Base-by-base conservation (phyloP, 2,888 invertebrate species). In the Rhingia campestris region DNA sequence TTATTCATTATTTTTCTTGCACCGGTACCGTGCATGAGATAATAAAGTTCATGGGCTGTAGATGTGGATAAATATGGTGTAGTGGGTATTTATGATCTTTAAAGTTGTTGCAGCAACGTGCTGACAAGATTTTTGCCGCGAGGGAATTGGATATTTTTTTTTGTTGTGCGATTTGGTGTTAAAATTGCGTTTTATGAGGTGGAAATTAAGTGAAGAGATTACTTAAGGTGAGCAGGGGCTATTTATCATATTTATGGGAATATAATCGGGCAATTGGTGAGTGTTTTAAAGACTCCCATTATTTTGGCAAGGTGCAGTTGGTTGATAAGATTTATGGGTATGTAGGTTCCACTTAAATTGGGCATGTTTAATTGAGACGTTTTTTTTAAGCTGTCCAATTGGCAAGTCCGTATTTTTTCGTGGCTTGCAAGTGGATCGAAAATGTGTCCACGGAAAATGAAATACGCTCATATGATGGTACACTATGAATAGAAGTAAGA, bases 31-130 rank as follows among this genome's bases (percentile, higher is more conserved):
- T 81, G 59, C 53, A 59, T 81, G 54, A n/a, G 76, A 59, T 53
- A 43, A 51, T 75, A 66, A 81, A 75, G 81, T 75, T 81, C 75
- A 81, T 45, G 75, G 75, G 58, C 67, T 67, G 47, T 41, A 39
- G 43, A 41, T 54, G 39, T 39, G 53, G 41, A 51, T 70, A 39
- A 33, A 37, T 32, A n/a, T 64, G 49, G 45, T 43, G 64, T 47
- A 10, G 53, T 47, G 58, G 49, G 70, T 72, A 51, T 61, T 66
- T 81, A 70, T 81, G 69, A 39, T 70, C 39, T 70, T 63, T 69
- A 54, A n/a, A 66, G 53, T 79, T 14, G 43, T 51, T 10, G 9
- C n/a, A n/a, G 43, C 4, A 37, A 3, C 30, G 6, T 9, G 33
- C 41, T 47, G 63, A 22, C 14, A 51, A 22, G 22, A n/a, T 7